These are phyloP conservation scores for Galaxea fascicularis DNA, from an alignment of 92 coral and sea anemone genomes.

Conservation along the genomic window DNA sequence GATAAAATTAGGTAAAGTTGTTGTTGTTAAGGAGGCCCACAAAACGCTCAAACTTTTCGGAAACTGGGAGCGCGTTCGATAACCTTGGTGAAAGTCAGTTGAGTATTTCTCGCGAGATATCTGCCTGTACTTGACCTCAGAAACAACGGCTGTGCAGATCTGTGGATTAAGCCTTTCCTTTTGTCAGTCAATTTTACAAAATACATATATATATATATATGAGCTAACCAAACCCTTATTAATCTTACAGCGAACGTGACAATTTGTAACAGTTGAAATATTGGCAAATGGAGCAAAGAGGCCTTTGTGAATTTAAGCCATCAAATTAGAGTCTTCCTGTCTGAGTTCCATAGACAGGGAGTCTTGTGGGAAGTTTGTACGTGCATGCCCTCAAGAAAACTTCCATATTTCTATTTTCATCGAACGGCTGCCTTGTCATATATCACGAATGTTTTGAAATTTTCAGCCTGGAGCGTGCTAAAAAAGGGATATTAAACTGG, in stretches of 20 bases:
- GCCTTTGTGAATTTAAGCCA: conserved; percentile 26
- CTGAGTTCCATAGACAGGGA: conserved; percentile 29
- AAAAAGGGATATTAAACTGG: conserved; percentile 20
- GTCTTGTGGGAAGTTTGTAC: conserved; percentile 24
- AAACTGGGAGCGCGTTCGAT: not conserved
- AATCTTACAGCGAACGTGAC: conserved; percentile 4
- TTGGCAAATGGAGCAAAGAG: conserved; percentile 28
- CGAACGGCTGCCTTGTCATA: not conserved
- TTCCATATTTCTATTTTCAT: conserved; percentile 18
- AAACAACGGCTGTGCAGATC: not conserved
- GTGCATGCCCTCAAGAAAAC: conserved; percentile 32
- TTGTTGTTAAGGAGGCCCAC: not conserved
- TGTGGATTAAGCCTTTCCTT: conserved; percentile 14
- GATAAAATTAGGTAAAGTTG: conserved; percentile 21
- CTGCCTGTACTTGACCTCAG: conserved; percentile 16
- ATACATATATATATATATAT: too few species aligned
- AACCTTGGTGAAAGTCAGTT: conserved; percentile 6
- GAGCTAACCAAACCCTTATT: not conserved
- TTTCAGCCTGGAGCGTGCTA: conserved; percentile 7
- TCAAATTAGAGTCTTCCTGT: conserved; percentile 33
- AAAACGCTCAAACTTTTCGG: not conserved
- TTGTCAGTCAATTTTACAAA: not conserved
- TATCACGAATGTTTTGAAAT: conserved; percentile 11
- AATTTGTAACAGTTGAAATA: conserved; percentile 45
- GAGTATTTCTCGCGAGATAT: conserved; percentile 21